Conservation (phyloP, 2,888 invertebrate species). For the Elegia similella region DNA sequence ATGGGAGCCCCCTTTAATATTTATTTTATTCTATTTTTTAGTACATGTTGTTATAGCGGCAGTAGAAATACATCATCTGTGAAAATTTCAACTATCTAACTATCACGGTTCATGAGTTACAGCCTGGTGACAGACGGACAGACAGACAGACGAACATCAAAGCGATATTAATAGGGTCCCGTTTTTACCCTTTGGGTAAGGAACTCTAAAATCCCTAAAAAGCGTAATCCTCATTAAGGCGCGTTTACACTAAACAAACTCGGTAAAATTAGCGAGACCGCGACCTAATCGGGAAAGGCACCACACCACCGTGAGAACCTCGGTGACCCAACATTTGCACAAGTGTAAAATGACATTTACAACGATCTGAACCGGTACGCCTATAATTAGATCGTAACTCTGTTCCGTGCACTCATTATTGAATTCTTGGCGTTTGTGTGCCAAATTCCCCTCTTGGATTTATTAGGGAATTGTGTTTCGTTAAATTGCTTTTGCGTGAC, state of each 20-base stretch:
- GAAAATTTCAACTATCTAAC: too few species aligned
- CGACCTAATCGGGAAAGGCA: slow-evolving; percentile 23
- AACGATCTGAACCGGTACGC: slow-evolving; percentile 49
- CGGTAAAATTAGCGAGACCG: slow-evolving; percentile 52
- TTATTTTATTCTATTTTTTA: too few species aligned
- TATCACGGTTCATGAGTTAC: too few species aligned
- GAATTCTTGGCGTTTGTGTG: slow-evolving; percentile 23
- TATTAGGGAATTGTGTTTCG: slow-evolving; percentile 15
- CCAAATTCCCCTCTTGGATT: slow-evolving; percentile 13
- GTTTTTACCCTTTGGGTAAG: too few species aligned
- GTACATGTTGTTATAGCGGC: too few species aligned
- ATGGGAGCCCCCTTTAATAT: too few species aligned
- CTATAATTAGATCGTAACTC: slow-evolving; percentile 72
- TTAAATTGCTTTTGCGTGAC: slow-evolving; percentile 18
- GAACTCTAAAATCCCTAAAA: slow-evolving; percentile 31
- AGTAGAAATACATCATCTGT: too few species aligned
- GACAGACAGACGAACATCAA: too few species aligned
- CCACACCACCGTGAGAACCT: slow-evolving; percentile 36
- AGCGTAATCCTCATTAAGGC: slow-evolving; percentile 49
- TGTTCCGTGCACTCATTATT: slow-evolving; percentile 51
- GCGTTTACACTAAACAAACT: slow-evolving; percentile 41
- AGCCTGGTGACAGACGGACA: too few species aligned
- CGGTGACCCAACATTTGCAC: slow-evolving; percentile 24
- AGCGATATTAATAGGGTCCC: too few species aligned
- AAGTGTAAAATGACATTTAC: slow-evolving; percentile 68